Base-by-base conservation (phyloP, 2,113 vertebrate species). In the Cariama cristata region DNA sequence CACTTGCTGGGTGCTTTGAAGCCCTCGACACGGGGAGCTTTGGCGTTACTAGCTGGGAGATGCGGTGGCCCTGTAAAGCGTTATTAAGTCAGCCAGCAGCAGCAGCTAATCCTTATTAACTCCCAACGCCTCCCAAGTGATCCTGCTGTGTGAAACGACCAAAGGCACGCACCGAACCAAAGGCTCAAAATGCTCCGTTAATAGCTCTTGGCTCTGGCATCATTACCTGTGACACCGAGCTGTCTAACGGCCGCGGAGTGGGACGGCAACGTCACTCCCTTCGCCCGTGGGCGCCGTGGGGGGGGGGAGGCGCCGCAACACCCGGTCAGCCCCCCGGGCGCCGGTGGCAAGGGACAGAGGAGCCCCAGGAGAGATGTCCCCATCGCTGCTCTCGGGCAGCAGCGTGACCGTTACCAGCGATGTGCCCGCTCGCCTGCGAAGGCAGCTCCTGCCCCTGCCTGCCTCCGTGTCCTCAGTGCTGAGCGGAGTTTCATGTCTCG, bases 321-420 rank as follows among this genome's bases (percentile, higher is more conserved):
- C n/a, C n/a, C n/a, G n/a, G n/a, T n/a, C n/a, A 2, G 5, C 10
- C 18, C 20, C 45, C 44, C 3, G 0, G 26, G 53, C n/a, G 32
- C 47, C 42, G 2, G 0, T 14, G 45, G 38, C 35, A 26, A 49
- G 22, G 47, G 47, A 30, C 69, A 33, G 28, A 6, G 3, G 49
- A 42, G 13, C 32, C 55, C 45, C 60, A 12, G 20, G 15, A 67
- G 77, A 40, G 18, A 47, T 50, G 20, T 47, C 58, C 68, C 67
- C 40, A 18, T 23, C 27, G 4, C 55, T n/a, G 74, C 19, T 50
- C 45, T 16, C 45, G 11, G 49, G 49, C 63, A 68, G 28, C 40
- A 47, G 52, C 28, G 6, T 0, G 0, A 9, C 19, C 13, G 6
- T 45, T 24, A 6, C 32, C 45, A 26, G 64, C 12, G 2, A 2